Conservation (phyloP, 2,888 invertebrate genomes). For the Drosophila anomelani region DNA sequence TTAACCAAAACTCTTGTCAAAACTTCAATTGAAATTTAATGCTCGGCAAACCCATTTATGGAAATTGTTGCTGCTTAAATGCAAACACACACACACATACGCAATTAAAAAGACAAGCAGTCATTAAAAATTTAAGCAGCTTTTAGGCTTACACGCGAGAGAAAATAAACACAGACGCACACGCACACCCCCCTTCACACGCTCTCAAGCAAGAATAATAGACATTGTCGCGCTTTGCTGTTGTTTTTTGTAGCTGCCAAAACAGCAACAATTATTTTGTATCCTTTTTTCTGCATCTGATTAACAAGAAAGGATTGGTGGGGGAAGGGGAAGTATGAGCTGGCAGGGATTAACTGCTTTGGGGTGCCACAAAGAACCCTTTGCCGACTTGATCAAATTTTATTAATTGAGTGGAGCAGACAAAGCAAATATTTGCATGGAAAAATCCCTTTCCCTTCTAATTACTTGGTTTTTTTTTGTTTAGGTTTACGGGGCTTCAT, state of each 20-base stretch:
- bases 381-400: conserved; percentile 71
- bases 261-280: conserved; percentile 38
- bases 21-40: conserved; percentile 24
- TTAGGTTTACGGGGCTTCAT: not conserved
- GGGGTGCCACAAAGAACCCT: conserved; percentile 12
- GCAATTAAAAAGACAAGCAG: conserved; percentile 81
- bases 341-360: conserved; percentile 10
- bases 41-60: conserved; percentile 14
- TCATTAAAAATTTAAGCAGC: conserved; percentile 81
- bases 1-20: conserved; percentile 9
- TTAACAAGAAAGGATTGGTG: conserved; percentile 56
- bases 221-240: conserved; percentile 12
- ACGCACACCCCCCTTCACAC: too few relatives aligned
- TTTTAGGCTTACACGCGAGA: conserved; percentile 73
- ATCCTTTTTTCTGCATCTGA: conserved; percentile 53
- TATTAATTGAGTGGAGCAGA: conserved; percentile 74
- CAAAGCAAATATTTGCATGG: conserved; percentile 49
- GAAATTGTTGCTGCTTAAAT: conserved; percentile 29
- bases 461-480: conserved; percentile 13
- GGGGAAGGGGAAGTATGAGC: not conserved
- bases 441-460: conserved; percentile 6
- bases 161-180: conserved; percentile 32
- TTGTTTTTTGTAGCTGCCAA: conserved; percentile 37
- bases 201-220: conserved; percentile 28
- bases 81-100: conserved; percentile 46